A percentile compares a stretch with the other conserved stretches of the same genome.
Evolutionary conservation across 1,140 invertebrate species (phyloP).

Genomic region (Saxidomus purpurata): DNA sequence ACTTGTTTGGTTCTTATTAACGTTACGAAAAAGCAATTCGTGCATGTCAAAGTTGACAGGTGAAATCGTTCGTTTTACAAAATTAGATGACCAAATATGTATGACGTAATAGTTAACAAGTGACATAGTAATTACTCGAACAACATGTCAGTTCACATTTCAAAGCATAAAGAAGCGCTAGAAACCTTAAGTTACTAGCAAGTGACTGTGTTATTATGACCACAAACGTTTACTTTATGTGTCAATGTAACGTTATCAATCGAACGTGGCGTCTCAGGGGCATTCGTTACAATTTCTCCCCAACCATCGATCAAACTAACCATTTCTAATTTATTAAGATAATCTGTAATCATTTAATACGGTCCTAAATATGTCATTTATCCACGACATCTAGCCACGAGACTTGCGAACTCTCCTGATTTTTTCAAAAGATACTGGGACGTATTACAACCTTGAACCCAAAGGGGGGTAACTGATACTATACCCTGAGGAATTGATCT

Average conservation of each 20-base stretch:
- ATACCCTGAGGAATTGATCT: constrained; percentile 48
- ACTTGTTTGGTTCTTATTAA: too few relatives aligned
- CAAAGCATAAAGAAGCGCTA: not conserved
- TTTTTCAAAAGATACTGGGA: not conserved
- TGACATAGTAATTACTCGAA: too few relatives aligned
- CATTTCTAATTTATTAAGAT: constrained; percentile 52
- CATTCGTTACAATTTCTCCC: not conserved
- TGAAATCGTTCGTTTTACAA: not conserved
- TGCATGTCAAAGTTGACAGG: too few relatives aligned
- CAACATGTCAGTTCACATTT: not conserved
- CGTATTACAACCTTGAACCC: constrained; percentile 41
- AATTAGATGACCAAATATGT: not conserved
- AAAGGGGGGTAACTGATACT: constrained; percentile 62
- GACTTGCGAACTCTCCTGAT: not conserved
- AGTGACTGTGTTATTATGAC: not conserved
- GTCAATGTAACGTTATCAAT: not conserved
- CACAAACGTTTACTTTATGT: not conserved
- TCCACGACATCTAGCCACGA: constrained; percentile 10
- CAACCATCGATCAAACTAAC: constrained; percentile 23
- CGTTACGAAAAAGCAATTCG: too few relatives aligned
- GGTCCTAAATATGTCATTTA: constrained; percentile 36
- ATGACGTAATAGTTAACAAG: too few relatives aligned
- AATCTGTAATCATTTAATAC: constrained; percentile 47
- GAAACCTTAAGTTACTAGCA: not conserved
- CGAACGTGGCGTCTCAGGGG: not conserved